These are phyloP conservation scores for Watsonalla binaria DNA, from an alignment of 2,888 invertebrate species.

Conservation along the genomic window DNA sequence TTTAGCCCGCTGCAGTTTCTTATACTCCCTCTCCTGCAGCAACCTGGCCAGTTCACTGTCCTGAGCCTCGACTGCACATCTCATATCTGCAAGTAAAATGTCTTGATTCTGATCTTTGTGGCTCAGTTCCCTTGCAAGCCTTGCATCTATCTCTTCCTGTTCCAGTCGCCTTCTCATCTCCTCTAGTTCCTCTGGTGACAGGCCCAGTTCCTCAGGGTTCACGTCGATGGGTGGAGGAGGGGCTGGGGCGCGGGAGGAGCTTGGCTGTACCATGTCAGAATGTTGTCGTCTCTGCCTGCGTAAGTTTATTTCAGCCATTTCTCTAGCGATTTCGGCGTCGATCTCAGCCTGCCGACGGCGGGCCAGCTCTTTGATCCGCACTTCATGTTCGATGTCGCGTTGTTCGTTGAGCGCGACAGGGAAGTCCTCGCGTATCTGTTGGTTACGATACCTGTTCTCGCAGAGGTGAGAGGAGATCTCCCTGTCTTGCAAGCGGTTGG, in stretches of 20 bases:
- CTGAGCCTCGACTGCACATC: conserved; percentile 71
- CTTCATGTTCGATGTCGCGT: conserved; percentile 61
- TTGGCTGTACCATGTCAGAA: conserved; percentile 46
- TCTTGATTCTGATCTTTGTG: conserved; percentile 59
- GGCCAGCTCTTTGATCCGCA: conserved; percentile 50
- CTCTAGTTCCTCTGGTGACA: conserved; percentile 59
- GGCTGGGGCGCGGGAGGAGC: conserved; percentile 47
- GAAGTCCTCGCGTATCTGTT: conserved; percentile 72
- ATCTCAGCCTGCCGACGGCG: conserved; percentile 66
- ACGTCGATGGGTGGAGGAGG: conserved; percentile 32
- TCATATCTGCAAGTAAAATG: conserved; percentile 63
- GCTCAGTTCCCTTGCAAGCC: conserved; percentile 60
- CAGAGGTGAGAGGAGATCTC: conserved; percentile 71
- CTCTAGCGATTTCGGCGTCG: conserved; percentile 67
- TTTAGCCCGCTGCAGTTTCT: conserved; percentile 68
- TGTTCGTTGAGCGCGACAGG: conserved; percentile 69
- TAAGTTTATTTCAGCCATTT: conserved; percentile 70
- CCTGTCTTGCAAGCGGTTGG: conserved; percentile 69
- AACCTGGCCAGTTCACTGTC: conserved; percentile 66
- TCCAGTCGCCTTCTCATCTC: conserved; percentile 62
- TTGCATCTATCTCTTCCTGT: conserved; percentile 67
- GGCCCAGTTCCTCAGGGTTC: conserved; percentile 59
- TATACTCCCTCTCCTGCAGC: conserved; percentile 69
- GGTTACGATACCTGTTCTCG: conserved; percentile 69
- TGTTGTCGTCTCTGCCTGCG: conserved; percentile 56